Evolutionary conservation across 2,113 vertebrate genomes (phyloP).

Genomic region (Tiliqua scincoides): DNA sequence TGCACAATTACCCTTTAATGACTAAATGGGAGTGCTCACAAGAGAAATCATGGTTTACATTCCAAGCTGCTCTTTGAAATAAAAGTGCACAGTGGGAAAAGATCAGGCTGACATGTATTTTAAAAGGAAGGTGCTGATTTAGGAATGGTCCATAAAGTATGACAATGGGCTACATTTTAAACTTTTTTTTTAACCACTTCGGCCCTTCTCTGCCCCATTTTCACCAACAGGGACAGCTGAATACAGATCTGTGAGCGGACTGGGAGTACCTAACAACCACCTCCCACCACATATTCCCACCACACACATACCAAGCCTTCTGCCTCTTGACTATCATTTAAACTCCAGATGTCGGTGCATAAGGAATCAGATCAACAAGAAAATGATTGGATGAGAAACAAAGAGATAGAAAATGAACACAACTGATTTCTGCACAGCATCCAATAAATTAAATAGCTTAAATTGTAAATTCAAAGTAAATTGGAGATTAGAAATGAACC

Average conservation of each 20-base stretch:
- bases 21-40: neutral
- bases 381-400: neutral
- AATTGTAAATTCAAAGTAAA: neutral
- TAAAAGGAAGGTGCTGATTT: neutral
- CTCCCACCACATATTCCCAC: no score
- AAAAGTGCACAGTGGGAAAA: no score
- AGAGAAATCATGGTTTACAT: neutral
- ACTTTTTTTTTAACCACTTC: neutral
- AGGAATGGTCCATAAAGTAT: neutral
- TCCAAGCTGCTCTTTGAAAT: neutral
- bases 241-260: neutral
- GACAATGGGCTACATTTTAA: neutral
- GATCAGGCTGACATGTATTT: neutral
- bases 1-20: no score
- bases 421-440: neutral
- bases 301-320: neutral
- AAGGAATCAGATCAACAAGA: neutral
- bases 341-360: no score
- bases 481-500: neutral
- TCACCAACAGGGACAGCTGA: neutral
- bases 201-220: neutral
- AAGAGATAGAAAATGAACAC: neutral
- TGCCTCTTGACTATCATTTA: neutral
- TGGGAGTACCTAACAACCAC: neutral
- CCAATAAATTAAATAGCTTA: neutral